A percentile compares a stretch with the other conserved stretches of the same genome.
These are phyloP conservation scores for Florisuga fusca DNA, from an alignment of 2,797 vertebrate species.

Conservation along the genomic window DNA sequence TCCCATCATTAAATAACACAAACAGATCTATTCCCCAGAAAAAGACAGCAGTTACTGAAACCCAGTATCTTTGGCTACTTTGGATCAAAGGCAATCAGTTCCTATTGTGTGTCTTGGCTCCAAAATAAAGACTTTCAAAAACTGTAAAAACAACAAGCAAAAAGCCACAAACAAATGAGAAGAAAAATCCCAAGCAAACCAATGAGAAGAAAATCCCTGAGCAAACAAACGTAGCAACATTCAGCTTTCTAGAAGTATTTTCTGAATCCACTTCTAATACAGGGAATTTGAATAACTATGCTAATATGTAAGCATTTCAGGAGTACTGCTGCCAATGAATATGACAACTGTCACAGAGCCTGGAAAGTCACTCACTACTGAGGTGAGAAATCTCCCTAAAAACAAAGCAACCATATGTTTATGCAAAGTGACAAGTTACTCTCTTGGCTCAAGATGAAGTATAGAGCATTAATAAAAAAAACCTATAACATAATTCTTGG, in stretches of 20 bases:
- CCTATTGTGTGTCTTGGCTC: neutral
- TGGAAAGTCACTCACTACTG: slow-evolving; percentile 46
- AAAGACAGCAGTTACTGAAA: neutral
- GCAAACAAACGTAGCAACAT: neutral
- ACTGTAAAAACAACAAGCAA: neutral
- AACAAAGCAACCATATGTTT: slow-evolving; percentile 61
- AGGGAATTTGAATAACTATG: neutral
- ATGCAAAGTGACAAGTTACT: slow-evolving; percentile 33
- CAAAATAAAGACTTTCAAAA: neutral
- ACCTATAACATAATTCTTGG: slow-evolving; percentile 4
- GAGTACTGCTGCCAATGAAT: slow-evolving; percentile 1
- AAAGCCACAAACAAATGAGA: neutral
- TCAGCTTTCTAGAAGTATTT: neutral
- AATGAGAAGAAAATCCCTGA: neutral
- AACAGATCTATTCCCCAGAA: neutral
- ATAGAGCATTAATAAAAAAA: slow-evolving; percentile 19
- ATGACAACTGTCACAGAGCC: slow-evolving; percentile 50
- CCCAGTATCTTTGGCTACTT: neutral
- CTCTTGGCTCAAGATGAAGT: slow-evolving; percentile 55
- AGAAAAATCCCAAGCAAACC: neutral
- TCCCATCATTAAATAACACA: neutral
- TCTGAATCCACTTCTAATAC: neutral
- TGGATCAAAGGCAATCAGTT: slow-evolving; percentile 12
- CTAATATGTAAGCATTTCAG: slow-evolving; percentile 16
- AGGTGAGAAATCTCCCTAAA: slow-evolving; percentile 41